phyloP scores from a whole-genome alignment of 2,113 vertebrate genomes.

The Salvelinus fontinalis region DNA sequence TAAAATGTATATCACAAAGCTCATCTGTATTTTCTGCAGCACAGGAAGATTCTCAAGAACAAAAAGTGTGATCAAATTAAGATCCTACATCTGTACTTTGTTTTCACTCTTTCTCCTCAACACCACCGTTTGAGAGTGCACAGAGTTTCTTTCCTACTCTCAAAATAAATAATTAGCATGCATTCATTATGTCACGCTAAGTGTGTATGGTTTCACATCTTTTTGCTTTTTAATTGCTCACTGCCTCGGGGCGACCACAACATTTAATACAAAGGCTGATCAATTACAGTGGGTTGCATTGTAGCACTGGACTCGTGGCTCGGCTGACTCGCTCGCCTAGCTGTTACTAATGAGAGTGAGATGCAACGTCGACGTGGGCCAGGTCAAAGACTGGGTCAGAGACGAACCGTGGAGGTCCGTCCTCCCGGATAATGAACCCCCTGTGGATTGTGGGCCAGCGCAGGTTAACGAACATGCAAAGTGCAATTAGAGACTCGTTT shows the following conservation, averaged over 20 bases:
- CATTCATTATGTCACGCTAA: constrained; percentile 61
- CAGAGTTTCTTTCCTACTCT: constrained; percentile 20
- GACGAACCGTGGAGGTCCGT: constrained; percentile 23
- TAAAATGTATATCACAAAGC: too few relatives aligned
- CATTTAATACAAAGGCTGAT: constrained; percentile 63
- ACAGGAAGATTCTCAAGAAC: too few relatives aligned
- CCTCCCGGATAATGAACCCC: constrained; percentile 76
- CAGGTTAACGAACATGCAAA: constrained; percentile 66
- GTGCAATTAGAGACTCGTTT: constrained; percentile 56
- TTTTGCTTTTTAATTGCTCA: constrained; percentile 70
- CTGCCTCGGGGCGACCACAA: constrained; percentile 63
- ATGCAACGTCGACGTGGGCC: constrained; percentile 39
- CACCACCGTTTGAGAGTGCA: neutral
- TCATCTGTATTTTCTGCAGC: too few relatives aligned
- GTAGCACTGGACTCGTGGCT: neutral
- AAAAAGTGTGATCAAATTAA: too few relatives aligned
- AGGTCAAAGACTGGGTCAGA: constrained; percentile 64
- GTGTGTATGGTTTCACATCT: constrained; percentile 57
- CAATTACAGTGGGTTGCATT: constrained; percentile 53
- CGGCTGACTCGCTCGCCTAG: constrained; percentile 32
- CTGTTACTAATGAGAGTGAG: constrained; percentile 68
- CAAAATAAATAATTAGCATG: constrained; percentile 66
- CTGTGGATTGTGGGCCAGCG: constrained; percentile 52
- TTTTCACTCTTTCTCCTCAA: neutral
- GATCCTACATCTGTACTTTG: neutral